Evolutionary conservation across 2,113 vertebrate species (phyloP), one percentile per base, ranked within the genome.

Genomic region (Plotosus lineatus): DNA sequence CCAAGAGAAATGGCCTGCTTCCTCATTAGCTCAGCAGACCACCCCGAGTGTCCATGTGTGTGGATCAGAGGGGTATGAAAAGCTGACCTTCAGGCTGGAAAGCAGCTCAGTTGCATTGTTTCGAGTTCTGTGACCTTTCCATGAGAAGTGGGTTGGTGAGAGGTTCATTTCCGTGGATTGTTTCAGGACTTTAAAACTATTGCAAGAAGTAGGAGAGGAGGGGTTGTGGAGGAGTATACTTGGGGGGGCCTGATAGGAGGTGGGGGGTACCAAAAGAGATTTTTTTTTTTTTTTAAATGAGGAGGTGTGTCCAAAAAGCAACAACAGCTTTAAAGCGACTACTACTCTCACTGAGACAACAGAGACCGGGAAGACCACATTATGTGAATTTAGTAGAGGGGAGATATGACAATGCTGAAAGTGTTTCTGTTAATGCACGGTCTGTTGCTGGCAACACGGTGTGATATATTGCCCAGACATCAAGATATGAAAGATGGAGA

Each of bases 161-260:
- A 84, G 81, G 72, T 72, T 80, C 84, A 85, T 88, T 92, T 92
- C 91, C 91, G 87, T 88, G 86, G 82, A 92, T 92, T 92, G 92
- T 92, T 90, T 77, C 9, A 81, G 82, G 80, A 82, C 81, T 87
- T 86, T 89, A 80, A 86, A 89, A 88, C 76, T 76, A 73, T 87
- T 77, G 78, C 42, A 78, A 69, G 74, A 60, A 66, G 82, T 42
- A 78, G 77, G 38, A 65, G 44, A 44, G 79, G 15, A 51, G 69
- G 50, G 50, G 61, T n/a, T 31, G 48, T 44, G 33, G 73, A 71
- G 79, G 72, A 65, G 55, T 84, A 65, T n/a, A 65, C 36, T 73
- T 66, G 65, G 53, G 33, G 65, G 53, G 33, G 53, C 65, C 56
- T 84, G 78, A 76, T 42, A 55, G 48, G 55, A 81, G 58, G 33